Evolutionary conservation across 1,140 invertebrate genomes (phyloP).

Genomic region (Apocrypta bakeri): DNA sequence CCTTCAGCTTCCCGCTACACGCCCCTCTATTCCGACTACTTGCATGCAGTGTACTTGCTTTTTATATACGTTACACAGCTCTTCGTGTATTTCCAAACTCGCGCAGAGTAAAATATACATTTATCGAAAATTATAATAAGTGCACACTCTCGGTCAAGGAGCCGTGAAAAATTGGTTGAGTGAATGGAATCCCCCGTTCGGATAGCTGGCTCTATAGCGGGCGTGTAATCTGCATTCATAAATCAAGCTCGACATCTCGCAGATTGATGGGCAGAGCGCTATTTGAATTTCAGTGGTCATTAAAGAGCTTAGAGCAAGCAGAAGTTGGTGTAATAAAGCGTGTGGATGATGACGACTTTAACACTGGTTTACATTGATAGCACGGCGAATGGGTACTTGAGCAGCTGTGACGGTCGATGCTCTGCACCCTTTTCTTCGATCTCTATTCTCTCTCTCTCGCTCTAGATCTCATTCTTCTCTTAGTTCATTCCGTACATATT

Average conservation of each 20-base stretch:
- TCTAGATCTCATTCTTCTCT: background rate
- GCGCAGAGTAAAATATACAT: background rate
- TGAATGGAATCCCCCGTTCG: background rate
- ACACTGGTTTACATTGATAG: constrained; percentile 70
- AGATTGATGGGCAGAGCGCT: constrained; percentile 15
- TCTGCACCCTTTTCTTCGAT: background rate
- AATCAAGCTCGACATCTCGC: constrained; percentile 32
- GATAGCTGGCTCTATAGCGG: too few species aligned
- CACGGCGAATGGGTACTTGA: constrained; percentile 66
- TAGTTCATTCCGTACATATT: too few species aligned
- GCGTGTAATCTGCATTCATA: constrained; percentile 15
- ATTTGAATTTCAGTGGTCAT: constrained; percentile 31
- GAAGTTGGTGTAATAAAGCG: constrained; percentile 40
- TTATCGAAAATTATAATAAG: background rate
- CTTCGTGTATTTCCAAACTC: background rate
- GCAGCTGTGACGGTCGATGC: constrained; percentile 32
- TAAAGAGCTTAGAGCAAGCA: constrained; percentile 20
- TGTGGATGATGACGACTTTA: constrained; percentile 56
- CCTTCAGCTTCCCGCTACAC: background rate
- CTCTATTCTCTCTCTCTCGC: constrained; percentile 49
- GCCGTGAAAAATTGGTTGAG: background rate
- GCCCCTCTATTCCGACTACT: background rate
- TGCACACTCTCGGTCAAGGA: background rate
- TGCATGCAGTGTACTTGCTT: background rate
- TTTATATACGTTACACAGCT: too few species aligned